These are phyloP conservation scores for Indicator maculatus DNA, from an alignment of 2,113 vertebrate genomes.

Conservation along the genomic window DNA sequence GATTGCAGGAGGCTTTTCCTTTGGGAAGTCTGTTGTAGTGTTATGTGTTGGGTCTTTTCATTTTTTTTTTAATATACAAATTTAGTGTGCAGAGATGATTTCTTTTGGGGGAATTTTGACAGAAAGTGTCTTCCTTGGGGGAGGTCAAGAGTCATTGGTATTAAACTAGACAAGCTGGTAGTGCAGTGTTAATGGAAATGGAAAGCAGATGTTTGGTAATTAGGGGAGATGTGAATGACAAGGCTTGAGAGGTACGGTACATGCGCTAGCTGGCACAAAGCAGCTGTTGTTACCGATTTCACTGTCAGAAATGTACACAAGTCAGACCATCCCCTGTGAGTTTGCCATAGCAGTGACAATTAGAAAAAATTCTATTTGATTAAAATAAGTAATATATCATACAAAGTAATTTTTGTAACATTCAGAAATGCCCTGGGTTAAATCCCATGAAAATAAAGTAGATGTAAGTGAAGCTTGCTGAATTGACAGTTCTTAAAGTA, in stretches of 20 bases:
- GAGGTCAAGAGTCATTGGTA: constrained; percentile 94
- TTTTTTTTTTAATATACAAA: constrained; percentile 1
- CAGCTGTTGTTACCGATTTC: constrained; percentile 92
- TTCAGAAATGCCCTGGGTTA: constrained; percentile 8
- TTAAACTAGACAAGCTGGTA: constrained; percentile 96
- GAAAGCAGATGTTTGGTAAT: constrained; percentile 99
- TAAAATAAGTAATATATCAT: constrained; percentile 78
- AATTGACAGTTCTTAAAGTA: not conserved
- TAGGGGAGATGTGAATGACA: constrained; percentile 99
- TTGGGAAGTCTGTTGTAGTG: constrained; percentile 4
- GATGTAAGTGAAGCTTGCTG: not conserved
- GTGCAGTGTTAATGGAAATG: constrained; percentile 93
- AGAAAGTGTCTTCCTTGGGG: constrained; percentile 89
- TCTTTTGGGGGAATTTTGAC: constrained; percentile 85
- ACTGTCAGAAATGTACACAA: constrained; percentile 93
- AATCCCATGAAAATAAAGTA: not conserved
- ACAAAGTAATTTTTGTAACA: constrained; percentile 25
- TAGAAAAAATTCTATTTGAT: constrained; percentile 80
- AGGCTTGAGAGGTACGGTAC: constrained; percentile 91
- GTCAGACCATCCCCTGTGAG: constrained; percentile 89
- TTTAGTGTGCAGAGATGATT: constrained; percentile 68
- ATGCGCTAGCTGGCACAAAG: constrained; percentile 89
- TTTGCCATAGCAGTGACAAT: constrained; percentile 81
- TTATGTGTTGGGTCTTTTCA: not conserved
- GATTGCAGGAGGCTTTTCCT: constrained; percentile 32